These are phyloP conservation scores for Miltochrista miniata DNA, from an alignment of 2,888 invertebrate species.

Conservation along the genomic window DNA sequence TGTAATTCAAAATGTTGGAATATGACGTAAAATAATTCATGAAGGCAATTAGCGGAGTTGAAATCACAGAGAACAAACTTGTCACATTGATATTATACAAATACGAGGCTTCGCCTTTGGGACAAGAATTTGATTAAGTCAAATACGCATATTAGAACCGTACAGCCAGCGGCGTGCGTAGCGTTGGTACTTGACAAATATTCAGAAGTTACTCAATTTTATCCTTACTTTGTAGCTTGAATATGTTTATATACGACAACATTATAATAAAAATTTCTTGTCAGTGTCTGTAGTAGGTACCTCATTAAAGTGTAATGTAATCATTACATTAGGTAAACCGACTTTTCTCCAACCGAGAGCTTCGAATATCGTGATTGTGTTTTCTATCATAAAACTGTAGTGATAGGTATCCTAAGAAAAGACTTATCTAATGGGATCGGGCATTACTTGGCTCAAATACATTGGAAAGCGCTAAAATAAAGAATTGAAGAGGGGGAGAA, in stretches of 20 bases:
- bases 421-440: no score
- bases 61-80: constrained; percentile 5
- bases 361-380: no score
- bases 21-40: neutral
- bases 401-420: no score
- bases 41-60: constrained; percentile 2
- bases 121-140: constrained; percentile 4
- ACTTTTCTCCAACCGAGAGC: no score
- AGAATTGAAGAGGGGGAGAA: no score
- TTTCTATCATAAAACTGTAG: no score
- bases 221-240: neutral
- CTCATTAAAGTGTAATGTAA: no score
- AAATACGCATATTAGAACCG: constrained; percentile 4
- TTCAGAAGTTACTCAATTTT: constrained; percentile 2
- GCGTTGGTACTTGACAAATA: constrained; percentile 7
- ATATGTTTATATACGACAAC: constrained; percentile 19
- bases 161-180: neutral
- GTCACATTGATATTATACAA: constrained; percentile 4
- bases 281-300: no score
- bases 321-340: no score
- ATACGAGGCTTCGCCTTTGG: constrained; percentile 1
- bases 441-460: no score
- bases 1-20: neutral
- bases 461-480: no score
- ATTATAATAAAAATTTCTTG: no score